phyloP scores from a whole-genome alignment of 1,140 invertebrate genomes.

The Ooceraea biroi region DNA sequence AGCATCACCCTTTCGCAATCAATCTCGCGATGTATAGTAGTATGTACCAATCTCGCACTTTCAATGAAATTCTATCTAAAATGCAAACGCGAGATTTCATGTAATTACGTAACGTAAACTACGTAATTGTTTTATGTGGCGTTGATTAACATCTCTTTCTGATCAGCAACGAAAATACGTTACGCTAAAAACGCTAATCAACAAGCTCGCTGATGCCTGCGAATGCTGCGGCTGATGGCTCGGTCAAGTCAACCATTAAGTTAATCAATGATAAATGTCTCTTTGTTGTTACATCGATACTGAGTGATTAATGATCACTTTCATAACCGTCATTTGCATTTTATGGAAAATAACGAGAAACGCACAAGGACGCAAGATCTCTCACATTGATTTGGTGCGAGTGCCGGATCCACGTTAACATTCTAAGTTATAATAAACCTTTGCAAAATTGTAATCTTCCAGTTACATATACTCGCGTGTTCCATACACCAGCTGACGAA shows the following conservation, averaged over 20 bases:
- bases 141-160: too few relatives aligned
- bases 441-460: slow-evolving; percentile 52
- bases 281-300: too few relatives aligned
- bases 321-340: neutral
- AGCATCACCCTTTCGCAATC: neutral
- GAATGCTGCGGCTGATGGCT: too few relatives aligned
- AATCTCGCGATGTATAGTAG: neutral
- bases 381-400: slow-evolving; percentile 9
- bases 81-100: too few relatives aligned
- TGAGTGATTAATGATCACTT: neutral
- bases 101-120: too few relatives aligned
- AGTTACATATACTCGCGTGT: slow-evolving; percentile 30
- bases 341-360: neutral
- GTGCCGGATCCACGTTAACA: slow-evolving; percentile 42
- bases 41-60: neutral
- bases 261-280: too few relatives aligned
- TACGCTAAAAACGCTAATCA: too few relatives aligned
- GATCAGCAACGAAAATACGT: too few relatives aligned
- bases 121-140: too few relatives aligned
- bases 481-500: slow-evolving; percentile 51
- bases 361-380: neutral
- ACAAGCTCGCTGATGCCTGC: too few relatives aligned
- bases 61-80: neutral
- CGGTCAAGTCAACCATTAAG: too few relatives aligned
- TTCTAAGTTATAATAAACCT: neutral